phyloP scores from a whole-genome alignment of 2,113 vertebrate genomes.

The Eclectus roratus region DNA sequence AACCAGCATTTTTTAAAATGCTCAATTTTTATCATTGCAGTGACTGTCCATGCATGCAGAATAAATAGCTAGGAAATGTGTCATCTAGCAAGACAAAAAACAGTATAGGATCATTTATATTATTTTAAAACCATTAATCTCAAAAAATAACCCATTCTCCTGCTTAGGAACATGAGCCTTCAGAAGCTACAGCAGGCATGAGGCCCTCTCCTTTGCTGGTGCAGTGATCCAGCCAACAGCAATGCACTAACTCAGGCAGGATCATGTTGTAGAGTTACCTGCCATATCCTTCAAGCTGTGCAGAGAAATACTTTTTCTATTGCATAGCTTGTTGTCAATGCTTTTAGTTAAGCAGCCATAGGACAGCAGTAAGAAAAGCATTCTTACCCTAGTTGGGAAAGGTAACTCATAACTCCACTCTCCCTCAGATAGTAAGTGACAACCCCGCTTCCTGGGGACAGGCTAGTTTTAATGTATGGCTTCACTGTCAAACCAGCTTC shows the following conservation, averaged over 20 bases:
- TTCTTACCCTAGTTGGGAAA: slow-evolving; percentile 83
- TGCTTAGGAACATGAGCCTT: not conserved
- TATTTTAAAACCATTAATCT: not conserved
- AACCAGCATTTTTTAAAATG: not conserved
- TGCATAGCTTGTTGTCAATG: not conserved
- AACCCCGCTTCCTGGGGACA: slow-evolving; percentile 97
- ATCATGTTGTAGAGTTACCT: not conserved
- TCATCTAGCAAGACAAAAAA: not conserved
- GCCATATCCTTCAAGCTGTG: not conserved
- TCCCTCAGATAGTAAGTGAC: slow-evolving; percentile 95
- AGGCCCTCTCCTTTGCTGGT: not conserved
- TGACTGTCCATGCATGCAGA: not conserved
- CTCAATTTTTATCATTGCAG: not conserved
- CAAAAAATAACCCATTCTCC: not conserved
- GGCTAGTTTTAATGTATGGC: slow-evolving; percentile 96
- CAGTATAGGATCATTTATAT: not conserved
- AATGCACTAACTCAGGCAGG: not conserved
- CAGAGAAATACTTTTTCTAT: not conserved
- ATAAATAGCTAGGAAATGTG: not conserved
- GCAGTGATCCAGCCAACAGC: not conserved
- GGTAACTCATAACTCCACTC: slow-evolving; percentile 92
- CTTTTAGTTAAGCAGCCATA: not conserved
- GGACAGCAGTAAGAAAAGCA: not conserved
- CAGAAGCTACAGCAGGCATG: not conserved
- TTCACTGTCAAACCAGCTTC: slow-evolving; percentile 87